Conservation (phyloP, 2,797 vertebrate species). For the Hydrolagus colliei region DNA sequence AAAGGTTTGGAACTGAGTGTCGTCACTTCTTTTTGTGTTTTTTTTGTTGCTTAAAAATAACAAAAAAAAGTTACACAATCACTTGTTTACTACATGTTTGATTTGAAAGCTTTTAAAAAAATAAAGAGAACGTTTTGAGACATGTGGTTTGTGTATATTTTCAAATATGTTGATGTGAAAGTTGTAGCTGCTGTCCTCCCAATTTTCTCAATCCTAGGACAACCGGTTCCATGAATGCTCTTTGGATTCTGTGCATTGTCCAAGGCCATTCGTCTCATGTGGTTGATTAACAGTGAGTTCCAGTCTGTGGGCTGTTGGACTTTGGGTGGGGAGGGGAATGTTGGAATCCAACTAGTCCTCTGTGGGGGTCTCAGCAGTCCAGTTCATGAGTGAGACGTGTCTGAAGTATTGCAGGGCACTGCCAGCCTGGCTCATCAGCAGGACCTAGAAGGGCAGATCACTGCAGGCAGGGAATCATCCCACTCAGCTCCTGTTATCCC, state of each 20-base stretch:
- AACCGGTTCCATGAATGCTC: too few species aligned
- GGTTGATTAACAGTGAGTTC: too few species aligned
- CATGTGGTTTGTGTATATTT: neutral
- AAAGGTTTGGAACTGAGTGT: slow-evolving; percentile 18
- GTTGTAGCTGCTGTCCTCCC: neutral
- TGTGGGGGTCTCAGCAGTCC: too few species aligned
- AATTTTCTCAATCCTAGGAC: neutral
- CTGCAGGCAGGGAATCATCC: too few species aligned
- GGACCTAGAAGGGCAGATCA: too few species aligned
- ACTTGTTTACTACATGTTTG: slow-evolving; percentile 22
- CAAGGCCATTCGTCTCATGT: neutral
- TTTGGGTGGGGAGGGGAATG: too few species aligned
- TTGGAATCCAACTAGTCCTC: too few species aligned
- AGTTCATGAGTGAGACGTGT: too few species aligned
- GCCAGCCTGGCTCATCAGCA: too few species aligned
- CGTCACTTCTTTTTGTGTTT: slow-evolving; percentile 8
- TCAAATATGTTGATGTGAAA: neutral
- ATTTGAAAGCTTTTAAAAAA: slow-evolving; percentile 30
- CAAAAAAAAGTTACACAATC: slow-evolving; percentile 4
- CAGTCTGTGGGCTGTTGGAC: too few species aligned
- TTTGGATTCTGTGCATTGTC: neutral
- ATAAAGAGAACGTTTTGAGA: slow-evolving; percentile 31
- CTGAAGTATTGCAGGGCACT: too few species aligned
- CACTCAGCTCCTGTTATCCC: too few species aligned
- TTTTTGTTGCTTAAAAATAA: slow-evolving; percentile 19